Evolutionary conservation across 2,888 invertebrate genomes (phyloP), one percentile per base, ranked within the genome.

Genomic region (Ormyrus labotus): DNA sequence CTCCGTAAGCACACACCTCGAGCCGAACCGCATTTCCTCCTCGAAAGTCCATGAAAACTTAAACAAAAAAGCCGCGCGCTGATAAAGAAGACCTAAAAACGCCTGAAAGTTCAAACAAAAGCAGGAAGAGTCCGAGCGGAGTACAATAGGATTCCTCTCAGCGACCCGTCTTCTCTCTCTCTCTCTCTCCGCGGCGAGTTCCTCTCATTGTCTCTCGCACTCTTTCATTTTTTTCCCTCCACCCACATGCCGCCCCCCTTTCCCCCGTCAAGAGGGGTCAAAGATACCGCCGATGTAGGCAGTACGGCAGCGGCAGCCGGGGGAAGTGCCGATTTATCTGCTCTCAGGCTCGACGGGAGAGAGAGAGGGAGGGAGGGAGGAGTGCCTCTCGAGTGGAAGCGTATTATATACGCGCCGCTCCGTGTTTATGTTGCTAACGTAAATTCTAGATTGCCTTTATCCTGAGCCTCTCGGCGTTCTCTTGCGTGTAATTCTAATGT

Each of bases 21-120:
- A 53, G 7, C 53, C n/a, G n/a, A 57, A n/a, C 10, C 57, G 57
- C 50, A 65, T 48, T 13, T 19, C 19, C 10, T 19, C 1, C 67
- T 11, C 10, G 47, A 61, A 34, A 45, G 2, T 19, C 19, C 19
- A 61, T 61, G 76, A 63, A 76, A 76, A 76, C 19, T 69, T 69
- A 19, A 19, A 19, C 19, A 13, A 77, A 57, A 70, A 57, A 48
- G 6, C n/a, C 6, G 6, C 60, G 48, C 53, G 13, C 19, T 19
- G 9, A 51, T 55, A 51, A 61, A 72, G 61, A 63, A 72, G 48
- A 19, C 19, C 19, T 19, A 19, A 19, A 19, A 19, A 19, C 51
- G 58, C 47, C 60, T 57, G 61, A 72, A 72, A 72, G 78, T 67
- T 78, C 72, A 78, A 78, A 78, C 78, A 69, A 79, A 73, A 73